Evolutionary conservation across 1,140 invertebrate species (phyloP), one percentile per base, ranked within the genome.

Genomic region (Macrosteles quadrilineatus): DNA sequence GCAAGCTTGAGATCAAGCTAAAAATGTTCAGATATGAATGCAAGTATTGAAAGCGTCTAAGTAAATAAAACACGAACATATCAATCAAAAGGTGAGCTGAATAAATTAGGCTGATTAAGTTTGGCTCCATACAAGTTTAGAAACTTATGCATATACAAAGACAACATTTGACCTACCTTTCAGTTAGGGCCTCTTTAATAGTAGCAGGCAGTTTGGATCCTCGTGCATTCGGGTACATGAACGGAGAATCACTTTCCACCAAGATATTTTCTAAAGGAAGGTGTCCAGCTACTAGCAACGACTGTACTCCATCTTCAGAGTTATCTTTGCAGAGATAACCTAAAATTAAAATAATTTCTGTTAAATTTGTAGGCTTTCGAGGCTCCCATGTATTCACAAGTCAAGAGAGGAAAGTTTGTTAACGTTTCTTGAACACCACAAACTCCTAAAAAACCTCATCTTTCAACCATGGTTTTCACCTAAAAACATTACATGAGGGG

Each of bases 281-380:
- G 25, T 88, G 83, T 67, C 90, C 88, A 76, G 92, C 90, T 40
- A 93, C 90, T 14, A 98, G 79, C 57, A 96, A 81, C 76, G 92
- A 88, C 68, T 95, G 83, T 3, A 98, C 90, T 17, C 95, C 95
- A 73, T 90, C 90, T 75, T 95, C 93, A 17, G 93, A 93, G 82
- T 95, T 97, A 76, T 97, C 95, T 84, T 97, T 96, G 83, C 93
- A 95, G n/a, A 96, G 81, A 78, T 93, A 95, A 19, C 94, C 93
- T 85, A 77, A 80, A 79, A 85, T n/a, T n/a, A n/a, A n/a, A n/a
- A n/a, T 81, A 67, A 57, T 73, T 67, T 70, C 63, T 73, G 57
- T 63, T 66, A 14, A 57, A n/a, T 36, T 69, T 21, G 11, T 67
- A 3, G 32, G 43, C 55, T 62, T 25, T 45, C 57, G 69, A 25